Conservation (phyloP, 64 coral and sea anemone genomes). For the Montipora cactus region DNA sequence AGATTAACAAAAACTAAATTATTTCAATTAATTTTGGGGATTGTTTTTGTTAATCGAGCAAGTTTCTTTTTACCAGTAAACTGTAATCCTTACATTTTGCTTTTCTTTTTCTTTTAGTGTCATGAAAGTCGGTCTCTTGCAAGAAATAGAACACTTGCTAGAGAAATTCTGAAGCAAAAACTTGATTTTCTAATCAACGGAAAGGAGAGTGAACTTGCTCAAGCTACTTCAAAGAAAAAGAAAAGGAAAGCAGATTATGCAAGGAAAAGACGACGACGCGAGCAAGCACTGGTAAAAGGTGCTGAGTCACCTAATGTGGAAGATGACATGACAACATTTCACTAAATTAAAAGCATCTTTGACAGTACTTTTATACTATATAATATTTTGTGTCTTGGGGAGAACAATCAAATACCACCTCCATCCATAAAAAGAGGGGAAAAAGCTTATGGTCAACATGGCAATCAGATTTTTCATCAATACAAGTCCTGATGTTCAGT, state of each 20-base stretch:
- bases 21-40: no score
- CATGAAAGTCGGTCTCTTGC: conserved; percentile 90
- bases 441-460: no score
- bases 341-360: background rate
- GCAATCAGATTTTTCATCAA: no score
- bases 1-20: no score
- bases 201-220: conserved; percentile 73
- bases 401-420: no score
- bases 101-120: conserved; percentile 61
- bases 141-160: conserved; percentile 91
- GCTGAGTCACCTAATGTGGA: no score
- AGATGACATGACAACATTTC: no score
- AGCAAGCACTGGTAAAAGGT: conserved; percentile 12
- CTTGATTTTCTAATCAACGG: conserved; percentile 93
- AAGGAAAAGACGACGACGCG: conserved; percentile 79
- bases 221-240: conserved; percentile 74
- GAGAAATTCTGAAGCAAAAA: conserved; percentile 77
- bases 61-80: background rate
- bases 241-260: conserved; percentile 94
- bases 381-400: background rate
- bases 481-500: no score
- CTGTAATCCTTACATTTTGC: background rate
- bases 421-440: no score
- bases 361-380: background rate
- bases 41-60: no score